phyloP scores from a whole-genome alignment of 2,113 vertebrate genomes.

The Bucco capensis region DNA sequence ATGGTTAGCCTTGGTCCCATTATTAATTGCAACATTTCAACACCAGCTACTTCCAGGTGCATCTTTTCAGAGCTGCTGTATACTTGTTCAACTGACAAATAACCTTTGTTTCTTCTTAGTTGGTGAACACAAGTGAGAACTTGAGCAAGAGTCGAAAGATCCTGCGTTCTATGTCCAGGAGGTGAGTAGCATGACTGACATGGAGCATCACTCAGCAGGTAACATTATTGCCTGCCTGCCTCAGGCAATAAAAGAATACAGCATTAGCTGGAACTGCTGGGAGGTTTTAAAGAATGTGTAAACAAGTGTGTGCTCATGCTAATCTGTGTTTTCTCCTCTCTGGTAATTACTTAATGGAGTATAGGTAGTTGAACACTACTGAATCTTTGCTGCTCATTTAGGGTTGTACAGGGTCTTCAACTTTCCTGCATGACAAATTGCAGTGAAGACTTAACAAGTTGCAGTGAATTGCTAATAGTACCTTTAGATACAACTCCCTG shows the following conservation, averaged over 20 bases:
- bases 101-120: constrained; percentile 68
- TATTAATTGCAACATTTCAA: not conserved
- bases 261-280: not conserved
- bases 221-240: not conserved
- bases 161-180: constrained; percentile 88
- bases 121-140: constrained; percentile 91
- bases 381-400: not conserved
- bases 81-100: not conserved
- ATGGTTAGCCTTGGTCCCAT: not conserved
- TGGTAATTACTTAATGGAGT: not conserved
- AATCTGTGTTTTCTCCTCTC: not conserved
- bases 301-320: not conserved
- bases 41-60: not conserved
- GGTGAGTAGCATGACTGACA: constrained; percentile 73
- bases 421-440: accelerated
- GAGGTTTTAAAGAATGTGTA: not conserved
- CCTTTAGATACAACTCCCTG: not conserved
- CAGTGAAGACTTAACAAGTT: not conserved
- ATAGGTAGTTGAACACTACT: not conserved
- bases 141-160: constrained; percentile 92
- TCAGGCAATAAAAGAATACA: accelerated
- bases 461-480: not conserved
- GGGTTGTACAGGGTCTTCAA: not conserved
- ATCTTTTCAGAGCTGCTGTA: not conserved
- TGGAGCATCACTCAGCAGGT: accelerated